Evolutionary conservation across 2,888 invertebrate species (phyloP).

Genomic region (Anorthoa munda): DNA sequence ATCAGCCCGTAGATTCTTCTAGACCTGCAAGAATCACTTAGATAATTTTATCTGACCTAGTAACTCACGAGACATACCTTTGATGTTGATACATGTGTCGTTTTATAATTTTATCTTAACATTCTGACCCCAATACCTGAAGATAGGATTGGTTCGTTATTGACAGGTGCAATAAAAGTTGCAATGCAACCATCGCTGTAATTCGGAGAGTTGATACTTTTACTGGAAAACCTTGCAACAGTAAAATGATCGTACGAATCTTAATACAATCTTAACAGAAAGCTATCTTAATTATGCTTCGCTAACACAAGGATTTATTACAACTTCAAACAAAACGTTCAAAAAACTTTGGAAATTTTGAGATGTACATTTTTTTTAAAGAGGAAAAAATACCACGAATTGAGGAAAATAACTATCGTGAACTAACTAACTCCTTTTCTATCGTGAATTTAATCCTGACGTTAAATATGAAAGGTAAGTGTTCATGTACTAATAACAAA

Average conservation of each 20-base stretch:
- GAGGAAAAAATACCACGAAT: too few species aligned
- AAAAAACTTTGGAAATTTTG: background rate
- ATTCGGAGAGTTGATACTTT: constrained; percentile 21
- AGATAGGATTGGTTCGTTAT: constrained; percentile 26
- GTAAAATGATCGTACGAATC: constrained; percentile 13
- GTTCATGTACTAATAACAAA: too few species aligned
- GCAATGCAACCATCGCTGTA: background rate
- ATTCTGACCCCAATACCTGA: constrained; percentile 33
- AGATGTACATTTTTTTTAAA: too few species aligned
- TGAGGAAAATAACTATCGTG: too few species aligned
- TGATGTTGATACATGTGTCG: constrained; percentile 22
- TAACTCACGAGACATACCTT: constrained; percentile 52
- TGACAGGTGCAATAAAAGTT: constrained; percentile 28
- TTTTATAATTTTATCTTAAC: constrained; percentile 43
- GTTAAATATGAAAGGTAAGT: too few species aligned
- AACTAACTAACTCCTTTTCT: too few species aligned
- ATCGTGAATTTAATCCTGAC: too few species aligned
- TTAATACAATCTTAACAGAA: background rate
- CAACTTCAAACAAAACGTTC: background rate
- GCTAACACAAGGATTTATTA: background rate
- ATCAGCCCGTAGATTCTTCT: constrained; percentile 29
- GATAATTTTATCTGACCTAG: constrained; percentile 67
- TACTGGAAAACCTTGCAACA: background rate
- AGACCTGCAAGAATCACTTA: constrained; percentile 43
- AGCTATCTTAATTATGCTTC: constrained; percentile 12